A percentile compares a stretch with the other conserved stretches of the same genome.
Evolutionary conservation across 1,140 invertebrate species (phyloP).

Genomic region (Drosophila pandora): DNA sequence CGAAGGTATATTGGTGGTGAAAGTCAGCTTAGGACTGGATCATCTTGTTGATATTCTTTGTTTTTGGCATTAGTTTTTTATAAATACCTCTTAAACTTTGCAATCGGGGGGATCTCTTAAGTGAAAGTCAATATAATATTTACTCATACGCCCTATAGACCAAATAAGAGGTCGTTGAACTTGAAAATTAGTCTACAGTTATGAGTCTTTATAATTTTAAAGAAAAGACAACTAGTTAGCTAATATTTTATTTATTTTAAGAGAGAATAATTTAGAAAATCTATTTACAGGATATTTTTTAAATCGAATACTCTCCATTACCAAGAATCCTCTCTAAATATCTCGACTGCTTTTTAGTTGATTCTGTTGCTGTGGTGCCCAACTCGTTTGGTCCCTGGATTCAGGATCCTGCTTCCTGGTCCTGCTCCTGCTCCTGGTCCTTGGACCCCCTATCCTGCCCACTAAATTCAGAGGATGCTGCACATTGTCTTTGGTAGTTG

Average conservation of each 20-base stretch:
- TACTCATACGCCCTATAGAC: neutral
- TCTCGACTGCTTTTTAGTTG: conserved; percentile 33
- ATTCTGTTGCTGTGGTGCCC: conserved; percentile 47
- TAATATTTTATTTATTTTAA: too few species aligned
- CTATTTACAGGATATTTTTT: neutral
- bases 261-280: too few species aligned
- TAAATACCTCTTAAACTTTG: neutral
- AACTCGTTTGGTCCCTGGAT: conserved; percentile 47
- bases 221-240: too few species aligned
- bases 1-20: conserved; percentile 25
- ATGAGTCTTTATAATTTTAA: too few species aligned
- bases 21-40: neutral
- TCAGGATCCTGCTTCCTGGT: neutral
- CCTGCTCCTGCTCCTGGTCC: neutral
- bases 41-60: conserved; percentile 4
- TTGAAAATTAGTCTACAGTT: too few species aligned
- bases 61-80: neutral
- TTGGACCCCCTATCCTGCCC: neutral
- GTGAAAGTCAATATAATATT: neutral
- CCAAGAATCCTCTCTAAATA: conserved; percentile 38
- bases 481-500: conserved; percentile 67
- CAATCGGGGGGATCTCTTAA: neutral
- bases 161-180: too few species aligned
- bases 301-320: neutral
- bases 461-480: conserved; percentile 35